Evolutionary conservation across 35 echinoderm and acorn worm genomes (phyloP).

Genomic region (Apostichopus japonicus): DNA sequence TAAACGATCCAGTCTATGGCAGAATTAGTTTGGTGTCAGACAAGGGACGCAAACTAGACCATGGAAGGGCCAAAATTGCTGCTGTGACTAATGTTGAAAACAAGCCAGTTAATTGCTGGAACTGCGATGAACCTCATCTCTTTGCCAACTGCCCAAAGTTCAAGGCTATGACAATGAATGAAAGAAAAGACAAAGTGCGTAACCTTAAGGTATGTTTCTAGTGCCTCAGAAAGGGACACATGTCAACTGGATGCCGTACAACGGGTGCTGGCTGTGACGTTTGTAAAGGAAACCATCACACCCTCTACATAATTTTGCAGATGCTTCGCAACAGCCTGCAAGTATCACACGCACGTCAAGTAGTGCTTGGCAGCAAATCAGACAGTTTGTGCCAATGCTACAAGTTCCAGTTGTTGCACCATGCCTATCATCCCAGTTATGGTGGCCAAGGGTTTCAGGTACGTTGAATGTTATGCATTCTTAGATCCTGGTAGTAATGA

Average conservation of each 20-base stretch:
- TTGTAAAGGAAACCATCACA: background rate
- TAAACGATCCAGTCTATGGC: conserved; percentile 54
- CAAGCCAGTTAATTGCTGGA: conserved; percentile 8
- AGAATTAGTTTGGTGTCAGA: conserved; percentile 10
- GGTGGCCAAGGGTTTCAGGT: background rate
- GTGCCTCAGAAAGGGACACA: too few relatives aligned
- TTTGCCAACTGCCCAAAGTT: conserved; percentile 11
- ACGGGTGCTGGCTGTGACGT: too few relatives aligned
- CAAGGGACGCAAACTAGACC: background rate
- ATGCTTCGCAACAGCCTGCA: background rate
- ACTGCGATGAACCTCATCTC: conserved; percentile 20
- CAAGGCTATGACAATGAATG: background rate
- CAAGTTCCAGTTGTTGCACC: conserved; percentile 12
- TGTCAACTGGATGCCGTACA: too few relatives aligned
- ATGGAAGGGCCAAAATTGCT: conserved; percentile 8
- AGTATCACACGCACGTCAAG: background rate
- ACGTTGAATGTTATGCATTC: background rate
- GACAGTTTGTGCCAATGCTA: background rate
- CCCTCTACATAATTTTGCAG: conserved; percentile 3
- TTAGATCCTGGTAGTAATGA: conserved; percentile 26
- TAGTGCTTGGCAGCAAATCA: background rate
- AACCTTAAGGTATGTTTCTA: too few relatives aligned
- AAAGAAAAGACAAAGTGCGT: background rate
- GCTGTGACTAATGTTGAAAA: conserved; percentile 19
- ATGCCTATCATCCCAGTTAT: conserved; percentile 13